Percentiles rank a stretch among this genome's conserved stretches.
phyloP scores from a whole-genome alignment of 2,797 vertebrate species.

The Danio aesculapii region DNA sequence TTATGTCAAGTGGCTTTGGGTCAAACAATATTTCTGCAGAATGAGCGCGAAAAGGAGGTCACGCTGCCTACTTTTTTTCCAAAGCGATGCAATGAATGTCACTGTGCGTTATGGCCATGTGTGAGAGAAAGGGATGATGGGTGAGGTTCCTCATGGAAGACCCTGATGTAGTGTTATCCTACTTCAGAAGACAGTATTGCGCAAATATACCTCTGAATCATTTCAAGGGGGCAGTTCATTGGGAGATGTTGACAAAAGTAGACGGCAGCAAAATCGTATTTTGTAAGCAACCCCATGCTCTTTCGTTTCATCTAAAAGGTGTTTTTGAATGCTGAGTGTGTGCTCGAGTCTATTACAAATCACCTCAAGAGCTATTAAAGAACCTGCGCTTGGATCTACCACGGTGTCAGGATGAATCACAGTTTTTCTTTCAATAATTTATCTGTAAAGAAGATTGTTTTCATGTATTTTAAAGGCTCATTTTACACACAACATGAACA shows the following conservation, averaged over 20 bases:
- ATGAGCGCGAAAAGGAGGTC: constrained; percentile 64
- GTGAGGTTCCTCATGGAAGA: neutral
- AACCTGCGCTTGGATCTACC: constrained; percentile 9
- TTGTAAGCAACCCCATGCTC: constrained; percentile 8
- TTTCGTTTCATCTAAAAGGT: constrained; percentile 17
- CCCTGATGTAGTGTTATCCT: neutral
- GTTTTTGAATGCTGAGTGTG: constrained; percentile 24
- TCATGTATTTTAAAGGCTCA: neutral
- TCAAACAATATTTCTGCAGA: constrained; percentile 64
- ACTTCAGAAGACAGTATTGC: constrained; percentile 29
- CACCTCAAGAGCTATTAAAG: constrained; percentile 22
- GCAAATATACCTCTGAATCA: constrained; percentile 19
- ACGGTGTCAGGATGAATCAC: constrained; percentile 3
- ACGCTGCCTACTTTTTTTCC: constrained; percentile 53
- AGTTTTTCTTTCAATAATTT: neutral
- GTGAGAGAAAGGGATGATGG: neutral
- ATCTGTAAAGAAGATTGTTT: neutral
- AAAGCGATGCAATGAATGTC: constrained; percentile 47
- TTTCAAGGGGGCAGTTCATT: constrained; percentile 9
- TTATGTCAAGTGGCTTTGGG: constrained; percentile 63
- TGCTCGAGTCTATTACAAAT: constrained; percentile 8
- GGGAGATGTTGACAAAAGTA: constrained; percentile 17
- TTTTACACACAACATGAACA: neutral
- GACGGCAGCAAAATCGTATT: constrained; percentile 23
- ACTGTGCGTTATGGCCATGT: constrained; percentile 10